Evolutionary conservation across 2,113 vertebrate species (phyloP).

Genomic region (Cyphomyrus plagiostoma): DNA sequence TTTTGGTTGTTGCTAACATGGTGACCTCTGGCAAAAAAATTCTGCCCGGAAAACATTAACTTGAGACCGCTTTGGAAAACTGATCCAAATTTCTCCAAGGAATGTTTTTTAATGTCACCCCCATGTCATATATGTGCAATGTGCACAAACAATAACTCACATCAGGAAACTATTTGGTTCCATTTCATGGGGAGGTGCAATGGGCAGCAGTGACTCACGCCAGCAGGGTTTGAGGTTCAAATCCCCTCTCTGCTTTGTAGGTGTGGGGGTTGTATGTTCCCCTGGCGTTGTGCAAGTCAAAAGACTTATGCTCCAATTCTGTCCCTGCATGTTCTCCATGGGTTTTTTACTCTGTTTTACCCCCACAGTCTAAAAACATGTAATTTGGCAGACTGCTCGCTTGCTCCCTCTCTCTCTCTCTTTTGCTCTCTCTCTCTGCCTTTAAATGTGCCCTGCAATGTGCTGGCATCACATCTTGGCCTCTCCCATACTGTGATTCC

Average conservation of each 20-base stretch:
- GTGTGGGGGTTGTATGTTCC: not conserved
- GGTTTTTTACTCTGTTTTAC: not conserved
- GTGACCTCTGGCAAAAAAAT: not conserved
- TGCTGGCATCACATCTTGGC: not conserved
- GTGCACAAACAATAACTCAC: not conserved
- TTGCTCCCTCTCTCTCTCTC: not conserved
- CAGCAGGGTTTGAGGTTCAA: not conserved
- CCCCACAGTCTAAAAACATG: not conserved
- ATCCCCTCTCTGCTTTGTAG: not conserved
- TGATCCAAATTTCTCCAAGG: not conserved
- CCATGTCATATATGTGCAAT: not conserved
- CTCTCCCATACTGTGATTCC: not conserved
- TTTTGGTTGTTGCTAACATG: not conserved
- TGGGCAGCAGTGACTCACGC: not conserved
- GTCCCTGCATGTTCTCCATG: not conserved
- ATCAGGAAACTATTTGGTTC: not conserved
- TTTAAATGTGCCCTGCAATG: not conserved
- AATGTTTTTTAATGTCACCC: not conserved
- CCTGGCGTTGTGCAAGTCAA: not conserved
- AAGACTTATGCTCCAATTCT: not conserved
- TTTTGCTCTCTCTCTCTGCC: not conserved
- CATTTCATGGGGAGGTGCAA: not conserved
- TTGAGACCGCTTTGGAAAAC: not conserved
- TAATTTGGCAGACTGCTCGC: not conserved
- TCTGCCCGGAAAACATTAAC: not conserved